These are phyloP conservation scores for Ormyrus thymus DNA, from an alignment of 2,888 invertebrate species.

Conservation along the genomic window DNA sequence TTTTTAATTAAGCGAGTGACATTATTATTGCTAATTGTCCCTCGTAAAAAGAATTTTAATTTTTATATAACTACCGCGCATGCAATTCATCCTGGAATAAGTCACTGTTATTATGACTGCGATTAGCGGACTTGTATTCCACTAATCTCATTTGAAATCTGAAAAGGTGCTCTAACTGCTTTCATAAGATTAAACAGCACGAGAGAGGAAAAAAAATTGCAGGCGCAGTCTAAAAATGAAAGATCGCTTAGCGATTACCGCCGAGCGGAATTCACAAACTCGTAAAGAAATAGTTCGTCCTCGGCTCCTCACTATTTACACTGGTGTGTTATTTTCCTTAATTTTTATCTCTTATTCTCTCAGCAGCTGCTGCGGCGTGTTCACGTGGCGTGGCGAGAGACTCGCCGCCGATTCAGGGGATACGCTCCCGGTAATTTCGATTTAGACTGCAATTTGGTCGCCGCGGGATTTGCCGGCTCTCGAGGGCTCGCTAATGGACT, in stretches of 20 bases:
- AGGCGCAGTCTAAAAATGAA: background rate
- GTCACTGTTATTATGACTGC: slow-evolving; percentile 16
- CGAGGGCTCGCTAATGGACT: slow-evolving; percentile 11
- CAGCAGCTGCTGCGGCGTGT: background rate
- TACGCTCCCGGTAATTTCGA: background rate
- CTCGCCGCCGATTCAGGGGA: background rate
- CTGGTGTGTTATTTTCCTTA: background rate
- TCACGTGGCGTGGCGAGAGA: background rate
- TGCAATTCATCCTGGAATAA: slow-evolving; percentile 2
- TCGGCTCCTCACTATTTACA: background rate
- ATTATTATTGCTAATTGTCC: no score
- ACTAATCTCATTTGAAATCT: slow-evolving; percentile 11
- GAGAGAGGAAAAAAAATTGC: slow-evolving; percentile 3
- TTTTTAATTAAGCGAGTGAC: no score
- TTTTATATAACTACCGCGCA: no score
- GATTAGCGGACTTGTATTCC: background rate
- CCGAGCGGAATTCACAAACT: background rate
- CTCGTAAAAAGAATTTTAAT: no score
- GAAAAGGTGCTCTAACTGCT: slow-evolving; percentile 17
- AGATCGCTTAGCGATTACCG: background rate
- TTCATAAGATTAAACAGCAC: slow-evolving; percentile 28
- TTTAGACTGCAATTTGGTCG: slow-evolving; percentile 9
- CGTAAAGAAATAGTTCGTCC: slow-evolving; percentile 22
- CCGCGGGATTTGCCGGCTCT: no score
- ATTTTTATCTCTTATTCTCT: background rate